These are phyloP conservation scores for Polydrusus pterygomalis DNA, from an alignment of 2,888 invertebrate species.

Conservation along the genomic window DNA sequence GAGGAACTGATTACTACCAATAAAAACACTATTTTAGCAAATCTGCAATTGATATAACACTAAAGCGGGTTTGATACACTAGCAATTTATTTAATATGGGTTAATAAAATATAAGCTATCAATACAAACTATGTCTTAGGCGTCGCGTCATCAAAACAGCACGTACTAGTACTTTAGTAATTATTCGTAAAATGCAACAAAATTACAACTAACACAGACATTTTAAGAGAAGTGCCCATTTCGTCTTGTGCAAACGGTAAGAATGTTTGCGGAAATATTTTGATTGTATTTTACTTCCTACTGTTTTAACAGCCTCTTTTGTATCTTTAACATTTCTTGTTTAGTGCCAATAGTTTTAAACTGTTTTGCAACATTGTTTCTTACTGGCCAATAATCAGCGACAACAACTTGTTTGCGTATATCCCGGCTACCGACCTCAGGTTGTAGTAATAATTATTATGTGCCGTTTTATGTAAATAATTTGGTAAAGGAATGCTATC, in stretches of 20 bases:
- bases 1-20: too few species aligned
- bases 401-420: slow-evolving; percentile 30
- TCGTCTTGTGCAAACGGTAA: slow-evolving; percentile 1
- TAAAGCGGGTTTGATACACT: too few species aligned
- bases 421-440: neutral
- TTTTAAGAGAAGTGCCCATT: slow-evolving; percentile 36
- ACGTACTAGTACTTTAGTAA: neutral
- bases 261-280: slow-evolving; percentile 44
- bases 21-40: too few species aligned
- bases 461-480: neutral
- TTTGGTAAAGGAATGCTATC: too few species aligned
- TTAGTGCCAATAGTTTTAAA: slow-evolving; percentile 45
- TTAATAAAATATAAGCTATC: too few species aligned
- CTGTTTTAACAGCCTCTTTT: slow-evolving; percentile 44
- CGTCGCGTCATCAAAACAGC: neutral
- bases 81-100: too few species aligned
- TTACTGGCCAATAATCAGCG: slow-evolving; percentile 35
- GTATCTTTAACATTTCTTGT: slow-evolving; percentile 44
- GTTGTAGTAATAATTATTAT: slow-evolving; percentile 16
- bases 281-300: slow-evolving; percentile 49
- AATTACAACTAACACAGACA: neutral
- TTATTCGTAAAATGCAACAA: neutral
- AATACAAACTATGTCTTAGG: too few species aligned
- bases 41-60: too few species aligned
- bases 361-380: slow-evolving; percentile 40